phyloP scores from a whole-genome alignment of 2,797 vertebrate genomes.

The Cyprinodon diabolis region DNA sequence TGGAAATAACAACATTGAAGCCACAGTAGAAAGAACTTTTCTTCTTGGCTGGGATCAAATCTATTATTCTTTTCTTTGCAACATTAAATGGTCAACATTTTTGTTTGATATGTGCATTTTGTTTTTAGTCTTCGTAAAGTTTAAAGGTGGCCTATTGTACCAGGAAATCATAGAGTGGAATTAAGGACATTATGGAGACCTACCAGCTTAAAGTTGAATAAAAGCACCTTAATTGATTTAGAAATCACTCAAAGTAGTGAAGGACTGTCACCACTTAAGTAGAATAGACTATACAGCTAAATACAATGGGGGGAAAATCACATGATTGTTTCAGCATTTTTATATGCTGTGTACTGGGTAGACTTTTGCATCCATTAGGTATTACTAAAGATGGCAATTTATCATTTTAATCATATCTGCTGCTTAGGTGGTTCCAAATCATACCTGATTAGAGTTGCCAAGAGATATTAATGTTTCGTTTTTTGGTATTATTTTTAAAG shows the following conservation, averaged over 20 bases:
- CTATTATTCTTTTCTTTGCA: no score
- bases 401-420: conserved; percentile 33
- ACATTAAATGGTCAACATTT: no score
- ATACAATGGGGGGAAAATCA: conserved; percentile 5
- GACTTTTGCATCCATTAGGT: conserved; percentile 33
- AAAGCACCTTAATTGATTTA: conserved; percentile 52
- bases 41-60: no score
- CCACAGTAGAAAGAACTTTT: no score
- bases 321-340: not conserved
- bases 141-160: no score
- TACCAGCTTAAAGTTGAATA: conserved; percentile 1
- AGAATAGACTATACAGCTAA: conserved; percentile 21
- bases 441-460: conserved; percentile 10
- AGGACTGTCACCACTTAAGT: conserved; percentile 31
- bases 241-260: conserved; percentile 54
- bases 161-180: no score
- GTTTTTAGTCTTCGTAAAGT: no score
- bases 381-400: conserved; percentile 28
- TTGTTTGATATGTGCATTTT: no score
- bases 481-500: conserved; percentile 4
- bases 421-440: conserved; percentile 24
- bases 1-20: not conserved
- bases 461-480: conserved; percentile 1
- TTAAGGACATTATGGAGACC: no score
- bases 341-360: not conserved